Base-by-base conservation (phyloP, 2,888 invertebrate genomes). In the Troides helena region DNA sequence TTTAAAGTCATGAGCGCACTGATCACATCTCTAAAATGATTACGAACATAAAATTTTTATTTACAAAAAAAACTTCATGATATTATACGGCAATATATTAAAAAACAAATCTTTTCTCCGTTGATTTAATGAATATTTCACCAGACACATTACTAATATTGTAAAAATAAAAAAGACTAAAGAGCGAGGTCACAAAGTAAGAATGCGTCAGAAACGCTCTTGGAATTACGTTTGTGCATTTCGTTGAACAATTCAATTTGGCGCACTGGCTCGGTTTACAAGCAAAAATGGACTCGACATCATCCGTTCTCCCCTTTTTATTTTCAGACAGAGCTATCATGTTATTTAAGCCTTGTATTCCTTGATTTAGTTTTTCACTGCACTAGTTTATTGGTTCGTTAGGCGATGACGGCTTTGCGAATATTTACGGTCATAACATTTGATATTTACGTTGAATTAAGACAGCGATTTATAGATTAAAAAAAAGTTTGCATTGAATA, bases 181-280 rank as follows among this genome's bases (percentile, higher is more conserved):
- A 53, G 8, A 53, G 18, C 12, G n/a, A 23, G 57, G 12, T 57
- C 21, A 12, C 57, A 58, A n/a, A 23, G 57, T 23, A 58, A 25
- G 23, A 58, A 58, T n/a, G 57, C 57, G 57, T 58, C 25, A 12
- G 57, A 58, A 58, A 58, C 6, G 57, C 57, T 58, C 21, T 62
- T 25, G 21, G 59, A 62, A 63, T 62, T 63, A 58, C 58, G 30
- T 50, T 58, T 58, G 63, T 59, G 46, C 57, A 62, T 62, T 67
- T 62, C 57, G 57, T 67, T 62, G 39, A 56, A 62, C 68, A 68
- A 68, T 68, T 68, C 68, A 68, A 68, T 68, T 68, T 68, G 62
- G 62, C 25, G 63, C 50, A 63, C 63, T 14, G 50, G 62, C 62
- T 62, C 57, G 43, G 62, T 58, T 68, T 57, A 62, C 58, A 58